Percentiles rank a stretch among this genome's conserved stretches.
Conservation (phyloP, 2,888 invertebrate species). For the Nemotelus nigrinus region DNA sequence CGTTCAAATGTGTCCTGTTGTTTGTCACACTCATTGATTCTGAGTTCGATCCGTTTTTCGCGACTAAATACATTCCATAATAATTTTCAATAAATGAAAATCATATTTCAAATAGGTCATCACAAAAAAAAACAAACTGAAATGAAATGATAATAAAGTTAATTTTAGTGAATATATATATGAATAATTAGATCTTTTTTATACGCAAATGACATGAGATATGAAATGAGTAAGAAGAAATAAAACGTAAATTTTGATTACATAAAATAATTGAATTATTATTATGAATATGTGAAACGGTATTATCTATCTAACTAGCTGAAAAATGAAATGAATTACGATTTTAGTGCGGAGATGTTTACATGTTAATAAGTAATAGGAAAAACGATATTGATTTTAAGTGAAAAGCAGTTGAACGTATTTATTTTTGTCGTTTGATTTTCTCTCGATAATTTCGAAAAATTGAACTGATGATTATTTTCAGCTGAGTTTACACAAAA, state of each 20-base stretch:
- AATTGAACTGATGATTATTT: too few relatives aligned
- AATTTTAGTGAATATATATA: slow-evolving; percentile 27
- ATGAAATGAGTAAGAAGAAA: background rate
- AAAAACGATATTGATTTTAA: background rate
- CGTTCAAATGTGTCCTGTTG: too few relatives aligned
- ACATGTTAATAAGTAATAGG: background rate
- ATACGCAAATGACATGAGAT: slow-evolving; percentile 32
- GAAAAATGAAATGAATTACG: slow-evolving; percentile 9
- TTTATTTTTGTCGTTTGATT: too few relatives aligned
- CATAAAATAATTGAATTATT: slow-evolving; percentile 16
- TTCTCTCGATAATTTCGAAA: too few relatives aligned
- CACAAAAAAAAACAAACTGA: background rate
- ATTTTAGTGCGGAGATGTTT: background rate
- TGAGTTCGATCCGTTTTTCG: too few relatives aligned
- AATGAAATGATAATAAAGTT: slow-evolving; percentile 35
- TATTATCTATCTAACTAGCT: too few relatives aligned
- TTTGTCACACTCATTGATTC: too few relatives aligned
- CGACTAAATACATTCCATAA: too few relatives aligned
- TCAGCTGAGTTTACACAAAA: too few relatives aligned
- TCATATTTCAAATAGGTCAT: background rate
- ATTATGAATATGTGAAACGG: background rate
- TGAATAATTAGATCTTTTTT: slow-evolving; percentile 46
- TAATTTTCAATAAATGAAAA: too few relatives aligned
- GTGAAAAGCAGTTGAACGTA: too few relatives aligned
- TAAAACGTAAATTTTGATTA: slow-evolving; percentile 7